A percentile compares a stretch with the other conserved stretches of the same genome.
Evolutionary conservation across 2,888 invertebrate species (phyloP).

Genomic region (Schizotus pectinicornis): DNA sequence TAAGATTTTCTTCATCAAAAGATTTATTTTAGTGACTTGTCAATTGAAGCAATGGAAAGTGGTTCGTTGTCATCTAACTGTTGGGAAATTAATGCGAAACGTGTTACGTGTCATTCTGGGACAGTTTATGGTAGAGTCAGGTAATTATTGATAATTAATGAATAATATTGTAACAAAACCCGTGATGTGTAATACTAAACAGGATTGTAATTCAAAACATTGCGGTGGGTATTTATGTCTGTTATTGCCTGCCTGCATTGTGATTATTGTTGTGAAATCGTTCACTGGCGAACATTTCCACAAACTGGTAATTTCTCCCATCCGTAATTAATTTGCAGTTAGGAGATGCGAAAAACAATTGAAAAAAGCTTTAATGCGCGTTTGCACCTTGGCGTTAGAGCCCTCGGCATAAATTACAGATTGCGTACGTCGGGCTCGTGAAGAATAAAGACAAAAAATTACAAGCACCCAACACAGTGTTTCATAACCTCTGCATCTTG

Average conservation of each 20-base stretch:
- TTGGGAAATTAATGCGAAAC: too few relatives aligned
- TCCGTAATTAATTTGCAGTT: background rate
- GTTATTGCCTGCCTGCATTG: background rate
- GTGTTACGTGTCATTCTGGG: too few relatives aligned
- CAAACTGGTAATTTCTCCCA: slow-evolving; percentile 5
- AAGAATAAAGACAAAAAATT: slow-evolving; percentile 45
- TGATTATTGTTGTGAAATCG: background rate
- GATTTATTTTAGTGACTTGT: too few relatives aligned
- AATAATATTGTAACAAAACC: too few relatives aligned
- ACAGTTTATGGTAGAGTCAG: too few relatives aligned
- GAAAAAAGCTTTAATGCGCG: background rate
- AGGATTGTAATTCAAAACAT: slow-evolving; percentile 6
- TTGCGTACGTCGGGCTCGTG: slow-evolving; percentile 36
- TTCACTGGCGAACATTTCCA: too few relatives aligned
- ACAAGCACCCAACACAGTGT: slow-evolving; percentile 45
- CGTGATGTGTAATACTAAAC: background rate
- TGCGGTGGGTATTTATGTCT: slow-evolving; percentile 8
- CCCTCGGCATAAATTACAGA: slow-evolving; percentile 36
- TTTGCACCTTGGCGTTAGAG: slow-evolving; percentile 4
- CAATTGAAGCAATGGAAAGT: too few relatives aligned
- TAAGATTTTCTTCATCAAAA: too few relatives aligned
- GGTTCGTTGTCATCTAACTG: too few relatives aligned
- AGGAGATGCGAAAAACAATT: background rate
- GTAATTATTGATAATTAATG: too few relatives aligned
- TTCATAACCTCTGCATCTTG: slow-evolving; percentile 49